Evolutionary conservation across 2,797 vertebrate genomes (phyloP), one percentile per base, ranked within the genome.

Genomic region (Protonibea diacanthus): DNA sequence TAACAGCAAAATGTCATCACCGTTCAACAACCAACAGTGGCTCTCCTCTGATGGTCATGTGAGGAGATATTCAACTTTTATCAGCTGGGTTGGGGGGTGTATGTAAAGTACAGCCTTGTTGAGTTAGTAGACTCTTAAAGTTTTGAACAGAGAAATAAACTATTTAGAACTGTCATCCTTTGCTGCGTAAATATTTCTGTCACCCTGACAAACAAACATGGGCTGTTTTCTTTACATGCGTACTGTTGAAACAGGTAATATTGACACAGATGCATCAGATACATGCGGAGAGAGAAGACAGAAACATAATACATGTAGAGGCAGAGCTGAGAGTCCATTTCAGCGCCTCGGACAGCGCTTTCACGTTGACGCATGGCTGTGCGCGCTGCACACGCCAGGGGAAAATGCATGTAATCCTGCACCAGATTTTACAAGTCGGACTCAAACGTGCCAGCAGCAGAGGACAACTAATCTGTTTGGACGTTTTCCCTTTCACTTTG

Each of bases 391-490:
- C 70, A 78, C 63, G 74, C 65, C 29, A 81, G 55, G 38, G 76
- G 78, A 70, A 86, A 80, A 86, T 80, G 20, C 9, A 56, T 10
- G 1, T 88, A 88, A 91, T 91, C 90, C 90, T 51, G 47, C 57
- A 56, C 58, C 76, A 64, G 74, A 58, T 65, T 76, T 47, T 20
- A 64, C 47, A 57, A 66, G 59, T 13, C 65, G 25, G 59, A 17
- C 69, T 69, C 8, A 23, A 42, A 81, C 3, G 21, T 12, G 58
- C 29, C 52, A 29, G 14, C 78, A 66, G 25, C 52, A 70, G 45
- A 67, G 7, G 45, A 25, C 42, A 49, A 67, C 52, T 23, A 58
- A 80, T 78, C 78, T 45, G 47, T 56, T 66, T 33, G 3, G 17
- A 13, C 11, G 21, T 48, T 52, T 74, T 60, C 44, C 33, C 3